These are phyloP conservation scores for Xyrauchen texanus DNA, from an alignment of 2,113 vertebrate species.

Conservation along the genomic window DNA sequence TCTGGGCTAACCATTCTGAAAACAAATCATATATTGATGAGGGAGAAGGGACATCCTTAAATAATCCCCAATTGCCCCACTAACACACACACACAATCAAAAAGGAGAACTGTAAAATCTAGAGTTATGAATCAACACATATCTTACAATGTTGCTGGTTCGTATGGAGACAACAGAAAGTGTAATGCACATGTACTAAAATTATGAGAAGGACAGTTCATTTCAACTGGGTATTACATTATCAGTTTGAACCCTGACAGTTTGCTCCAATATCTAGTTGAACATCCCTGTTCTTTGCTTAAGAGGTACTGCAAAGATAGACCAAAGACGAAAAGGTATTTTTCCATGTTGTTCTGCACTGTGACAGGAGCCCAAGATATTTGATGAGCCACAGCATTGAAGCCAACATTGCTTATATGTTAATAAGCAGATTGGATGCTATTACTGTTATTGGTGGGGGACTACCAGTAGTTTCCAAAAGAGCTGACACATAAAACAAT, in stretches of 20 bases:
- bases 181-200: too few relatives aligned
- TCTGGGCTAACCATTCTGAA: constrained; percentile 52
- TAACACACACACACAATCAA: constrained; percentile 19
- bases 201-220: neutral
- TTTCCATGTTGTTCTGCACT: too few relatives aligned
- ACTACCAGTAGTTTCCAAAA: constrained; percentile 5
- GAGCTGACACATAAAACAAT: constrained; percentile 13
- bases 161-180: too few relatives aligned
- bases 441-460: constrained; percentile 13
- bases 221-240: constrained; percentile 32
- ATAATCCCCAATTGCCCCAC: neutral
- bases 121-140: too few relatives aligned
- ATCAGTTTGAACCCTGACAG: constrained; percentile 50
- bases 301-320: constrained; percentile 47
- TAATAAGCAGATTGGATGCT: constrained; percentile 21
- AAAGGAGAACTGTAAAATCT: neutral
- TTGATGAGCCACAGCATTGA: constrained; percentile 2
- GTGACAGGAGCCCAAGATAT: constrained; percentile 9
- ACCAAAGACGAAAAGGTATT: too few relatives aligned
- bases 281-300: constrained; percentile 43
- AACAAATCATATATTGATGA: constrained; percentile 37
- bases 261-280: constrained; percentile 59
- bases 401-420: constrained; percentile 23
- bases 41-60: constrained; percentile 7
- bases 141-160: too few relatives aligned